Conservation (phyloP, 2,888 invertebrate genomes). For the Ctena decussata region DNA sequence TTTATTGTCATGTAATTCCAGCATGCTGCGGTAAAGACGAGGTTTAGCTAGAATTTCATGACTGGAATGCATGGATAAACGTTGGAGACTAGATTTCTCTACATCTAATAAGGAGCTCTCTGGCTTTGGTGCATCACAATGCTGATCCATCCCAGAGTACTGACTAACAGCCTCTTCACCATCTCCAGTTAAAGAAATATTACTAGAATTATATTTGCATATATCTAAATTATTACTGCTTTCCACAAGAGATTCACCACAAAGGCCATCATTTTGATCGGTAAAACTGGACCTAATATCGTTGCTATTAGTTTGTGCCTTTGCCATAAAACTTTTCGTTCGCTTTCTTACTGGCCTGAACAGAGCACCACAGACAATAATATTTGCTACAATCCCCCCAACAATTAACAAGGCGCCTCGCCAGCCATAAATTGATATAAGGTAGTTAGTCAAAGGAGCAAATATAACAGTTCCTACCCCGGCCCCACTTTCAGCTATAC, state of each 20-base stretch:
- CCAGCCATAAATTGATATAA: conserved; percentile 83
- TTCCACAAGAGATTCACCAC: background rate
- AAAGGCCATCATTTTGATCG: too few relatives aligned
- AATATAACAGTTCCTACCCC: conserved; percentile 84
- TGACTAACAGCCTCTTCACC: background rate
- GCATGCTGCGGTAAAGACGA: background rate
- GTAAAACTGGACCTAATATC: background rate
- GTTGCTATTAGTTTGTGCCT: background rate
- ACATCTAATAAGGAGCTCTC: background rate
- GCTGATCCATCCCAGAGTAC: background rate
- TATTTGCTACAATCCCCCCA: conserved; percentile 77
- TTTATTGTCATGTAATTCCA: background rate
- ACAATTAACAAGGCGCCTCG: conserved; percentile 81
- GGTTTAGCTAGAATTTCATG: background rate
- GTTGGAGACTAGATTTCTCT: background rate
- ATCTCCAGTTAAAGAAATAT: background rate
- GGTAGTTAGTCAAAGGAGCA: conserved; percentile 79
- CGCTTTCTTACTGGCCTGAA: conserved; percentile 72
- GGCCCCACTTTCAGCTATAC: conserved; percentile 83
- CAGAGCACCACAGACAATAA: conserved; percentile 80
- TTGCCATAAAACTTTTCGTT: background rate
- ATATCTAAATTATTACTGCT: background rate
- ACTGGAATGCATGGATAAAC: background rate
- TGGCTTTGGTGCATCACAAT: background rate
- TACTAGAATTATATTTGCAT: background rate